Evolutionary conservation across 2,888 invertebrate genomes (phyloP).

Genomic region (Phytoseiulus persimilis): DNA sequence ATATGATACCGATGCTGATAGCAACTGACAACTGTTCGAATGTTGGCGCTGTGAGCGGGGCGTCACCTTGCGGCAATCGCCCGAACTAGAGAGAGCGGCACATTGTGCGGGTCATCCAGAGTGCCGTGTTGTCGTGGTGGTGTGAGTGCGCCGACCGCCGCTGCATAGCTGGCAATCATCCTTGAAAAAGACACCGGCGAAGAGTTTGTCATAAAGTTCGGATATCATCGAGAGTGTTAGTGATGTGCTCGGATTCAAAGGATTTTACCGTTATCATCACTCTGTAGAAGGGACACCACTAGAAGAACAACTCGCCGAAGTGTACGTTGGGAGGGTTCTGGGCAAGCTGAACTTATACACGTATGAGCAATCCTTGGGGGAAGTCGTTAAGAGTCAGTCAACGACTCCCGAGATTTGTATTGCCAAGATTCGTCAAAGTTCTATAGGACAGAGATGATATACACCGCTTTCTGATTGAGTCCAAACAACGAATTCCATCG

Average conservation of each 20-base stretch:
- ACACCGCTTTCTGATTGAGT: neutral
- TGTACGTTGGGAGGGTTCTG: neutral
- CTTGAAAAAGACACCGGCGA: neutral
- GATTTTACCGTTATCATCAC: neutral
- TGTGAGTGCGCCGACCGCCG: neutral
- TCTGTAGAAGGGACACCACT: neutral
- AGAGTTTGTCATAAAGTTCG: neutral
- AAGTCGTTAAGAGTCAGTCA: too few species aligned
- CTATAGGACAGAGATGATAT: neutral
- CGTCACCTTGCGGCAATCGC: neutral
- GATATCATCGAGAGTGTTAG: neutral
- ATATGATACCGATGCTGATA: neutral
- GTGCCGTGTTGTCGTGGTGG: neutral
- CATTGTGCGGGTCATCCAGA: slow-evolving; percentile 5
- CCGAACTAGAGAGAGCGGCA: neutral
- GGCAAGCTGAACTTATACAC: neutral
- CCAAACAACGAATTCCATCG: neutral
- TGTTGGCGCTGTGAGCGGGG: neutral
- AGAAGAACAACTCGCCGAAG: neutral
- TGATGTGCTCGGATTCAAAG: neutral
- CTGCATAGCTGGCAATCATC: neutral
- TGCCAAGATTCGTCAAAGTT: neutral
- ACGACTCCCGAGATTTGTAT: neutral
- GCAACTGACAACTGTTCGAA: neutral
- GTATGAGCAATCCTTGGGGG: neutral